Conservation (phyloP, 2,797 vertebrate species). For the Ctenochaetus hawaiiensis region DNA sequence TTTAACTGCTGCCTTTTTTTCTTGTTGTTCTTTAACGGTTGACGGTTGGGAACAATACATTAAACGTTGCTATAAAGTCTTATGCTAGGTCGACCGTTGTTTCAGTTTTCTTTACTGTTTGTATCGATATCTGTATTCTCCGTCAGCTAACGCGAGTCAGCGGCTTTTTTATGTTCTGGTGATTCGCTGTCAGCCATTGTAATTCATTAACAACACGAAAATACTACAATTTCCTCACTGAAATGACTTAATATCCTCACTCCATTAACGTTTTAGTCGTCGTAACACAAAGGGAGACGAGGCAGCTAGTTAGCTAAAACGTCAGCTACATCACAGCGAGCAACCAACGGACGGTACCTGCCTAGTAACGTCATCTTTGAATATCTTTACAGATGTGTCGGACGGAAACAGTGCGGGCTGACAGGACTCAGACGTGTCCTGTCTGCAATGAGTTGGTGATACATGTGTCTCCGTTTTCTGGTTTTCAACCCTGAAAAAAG, state of each 20-base stretch:
- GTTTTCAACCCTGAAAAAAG: neutral
- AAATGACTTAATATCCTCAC: constrained; percentile 17
- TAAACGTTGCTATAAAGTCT: neutral
- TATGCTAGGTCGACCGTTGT: constrained; percentile 9
- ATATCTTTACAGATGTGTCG: constrained; percentile 17
- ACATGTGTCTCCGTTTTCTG: neutral
- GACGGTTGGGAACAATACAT: neutral
- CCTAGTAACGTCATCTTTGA: neutral
- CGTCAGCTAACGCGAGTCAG: neutral
- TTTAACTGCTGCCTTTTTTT: constrained; percentile 7
- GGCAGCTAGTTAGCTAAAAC: constrained; percentile 21
- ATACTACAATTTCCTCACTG: rapidly evolving
- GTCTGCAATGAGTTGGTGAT: rapidly evolving
- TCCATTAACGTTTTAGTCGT: neutral
- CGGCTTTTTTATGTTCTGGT: neutral
- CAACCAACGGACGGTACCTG: neutral
- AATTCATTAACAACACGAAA: neutral
- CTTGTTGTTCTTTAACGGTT: neutral
- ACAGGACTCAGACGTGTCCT: neutral
- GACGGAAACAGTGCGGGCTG: neutral
- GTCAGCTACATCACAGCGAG: neutral
- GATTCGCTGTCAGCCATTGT: neutral
- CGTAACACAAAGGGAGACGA: constrained; percentile 60
- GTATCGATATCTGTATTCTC: neutral
- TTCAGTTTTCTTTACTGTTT: constrained; percentile 28